Percentiles rank a stretch among this genome's conserved stretches.
Conservation (phyloP, 2,113 vertebrate genomes). For the Peromyscus polionotus region DNA sequence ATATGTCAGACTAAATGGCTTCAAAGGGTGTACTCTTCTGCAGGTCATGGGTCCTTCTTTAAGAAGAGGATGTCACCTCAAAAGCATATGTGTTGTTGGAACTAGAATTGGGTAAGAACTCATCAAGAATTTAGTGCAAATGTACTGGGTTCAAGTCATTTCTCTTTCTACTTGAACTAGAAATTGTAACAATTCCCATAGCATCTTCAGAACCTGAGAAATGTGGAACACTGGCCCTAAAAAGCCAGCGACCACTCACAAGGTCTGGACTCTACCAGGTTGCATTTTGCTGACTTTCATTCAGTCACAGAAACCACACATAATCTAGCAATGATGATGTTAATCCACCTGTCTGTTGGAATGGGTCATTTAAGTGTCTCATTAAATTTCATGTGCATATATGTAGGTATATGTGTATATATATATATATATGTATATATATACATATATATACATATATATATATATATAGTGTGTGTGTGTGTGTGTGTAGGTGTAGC, state of each 20-base stretch:
- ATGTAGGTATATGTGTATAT: too few species aligned
- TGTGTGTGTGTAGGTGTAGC: background rate
- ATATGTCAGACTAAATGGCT: background rate
- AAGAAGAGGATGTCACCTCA: background rate
- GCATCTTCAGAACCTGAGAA: background rate
- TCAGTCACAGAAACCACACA: background rate
- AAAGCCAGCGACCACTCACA: background rate
- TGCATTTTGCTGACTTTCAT: constrained; percentile 27
- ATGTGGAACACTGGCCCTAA: background rate
- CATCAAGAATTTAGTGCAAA: background rate
- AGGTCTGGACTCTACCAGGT: background rate
- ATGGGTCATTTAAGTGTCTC: background rate
- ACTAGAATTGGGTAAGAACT: background rate
- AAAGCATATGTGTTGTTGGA: background rate
- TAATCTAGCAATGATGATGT: background rate
- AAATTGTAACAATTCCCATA: constrained; percentile 14
- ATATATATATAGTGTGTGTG: background rate
- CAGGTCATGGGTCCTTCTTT: background rate
- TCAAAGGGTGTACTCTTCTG: background rate
- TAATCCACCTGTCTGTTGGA: background rate
- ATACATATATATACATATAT: too few species aligned
- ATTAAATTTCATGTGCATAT: background rate
- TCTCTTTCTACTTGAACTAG: background rate
- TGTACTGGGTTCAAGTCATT: background rate
- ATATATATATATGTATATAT: background rate